Evolutionary conservation across 2,113 vertebrate species (phyloP), one percentile per base, ranked within the genome.

Genomic region (Gasterosteus nipponicus): DNA sequence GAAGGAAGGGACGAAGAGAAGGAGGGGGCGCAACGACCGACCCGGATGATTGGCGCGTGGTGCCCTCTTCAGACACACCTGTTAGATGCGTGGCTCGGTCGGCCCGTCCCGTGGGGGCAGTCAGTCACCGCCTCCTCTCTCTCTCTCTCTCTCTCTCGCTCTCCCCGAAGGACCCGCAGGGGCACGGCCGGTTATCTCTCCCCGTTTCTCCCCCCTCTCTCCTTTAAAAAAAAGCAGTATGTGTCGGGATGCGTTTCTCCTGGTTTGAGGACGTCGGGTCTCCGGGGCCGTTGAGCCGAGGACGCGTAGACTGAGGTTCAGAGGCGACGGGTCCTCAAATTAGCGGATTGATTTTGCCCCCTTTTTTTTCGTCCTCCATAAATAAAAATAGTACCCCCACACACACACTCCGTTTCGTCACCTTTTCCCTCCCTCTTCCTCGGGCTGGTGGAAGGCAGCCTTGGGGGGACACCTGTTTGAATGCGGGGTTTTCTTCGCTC

Each of bases 401-500:
- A 1, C 67, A 38, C 31, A 15, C 2, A 5, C 22, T 49, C 31
- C 51, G 26, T 18, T 54, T 26, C 14, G 16, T 26, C 15, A 1
- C 41, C 16, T 3, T 2, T 4, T 51, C 19, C 38, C 53, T 46
- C 11, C 42, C 22, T 41, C 62, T 38, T 67, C 35, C 47, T 42
- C 26, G 14, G 38, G 67, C 70, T 83, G 86, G 77, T 75, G 80
- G 53, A 88, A 85, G 73, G 49, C 49, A 9, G 35, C 41, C 71
- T 26, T 26, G 22, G 22, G 33, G 76, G 83, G 51, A 91, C 93
- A 93, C 93, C 93, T 93, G 93, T 94, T 93, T 89, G 92, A 93
- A 83, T 93, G 85, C 85, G 47, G 82, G 31, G 31, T 10, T 15
- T 31, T 54, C 41, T 44, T 39, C 39, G 22, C 22, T 64, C 51